Evolutionary conservation across 2,888 invertebrate species (phyloP).

Genomic region (Ischnura elegans): DNA sequence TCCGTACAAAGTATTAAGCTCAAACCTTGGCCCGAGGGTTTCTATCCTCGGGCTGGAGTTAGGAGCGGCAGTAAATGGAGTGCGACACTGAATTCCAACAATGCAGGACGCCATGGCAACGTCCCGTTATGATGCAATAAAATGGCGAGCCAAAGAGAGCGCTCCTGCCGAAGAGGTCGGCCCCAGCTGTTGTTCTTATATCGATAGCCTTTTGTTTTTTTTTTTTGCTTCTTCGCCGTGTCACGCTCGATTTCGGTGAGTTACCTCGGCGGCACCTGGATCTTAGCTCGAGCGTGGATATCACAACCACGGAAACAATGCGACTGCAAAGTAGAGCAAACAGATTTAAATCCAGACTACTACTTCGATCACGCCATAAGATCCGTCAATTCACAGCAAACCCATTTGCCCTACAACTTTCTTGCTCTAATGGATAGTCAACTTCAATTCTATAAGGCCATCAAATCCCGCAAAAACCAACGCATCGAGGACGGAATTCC

Average conservation of each 20-base stretch:
- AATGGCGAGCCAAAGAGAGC: background rate
- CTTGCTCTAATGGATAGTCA: no score
- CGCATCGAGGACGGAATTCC: no score
- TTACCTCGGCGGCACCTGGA: background rate
- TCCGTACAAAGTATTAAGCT: background rate
- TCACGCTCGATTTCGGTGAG: constrained; percentile 27
- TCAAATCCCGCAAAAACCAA: no score
- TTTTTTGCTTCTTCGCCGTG: background rate
- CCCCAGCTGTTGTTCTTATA: background rate
- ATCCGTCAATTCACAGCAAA: no score
- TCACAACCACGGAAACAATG: background rate
- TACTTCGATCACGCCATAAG: no score
- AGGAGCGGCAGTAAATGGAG: constrained; percentile 3
- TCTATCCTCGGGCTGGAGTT: background rate
- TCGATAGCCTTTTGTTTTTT: no score
- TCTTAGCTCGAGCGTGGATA: background rate
- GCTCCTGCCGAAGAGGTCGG: background rate
- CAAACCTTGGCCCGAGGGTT: background rate
- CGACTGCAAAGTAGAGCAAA: no score
- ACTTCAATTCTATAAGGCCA: no score
- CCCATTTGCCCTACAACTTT: no score
- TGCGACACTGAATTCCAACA: constrained; percentile 35
- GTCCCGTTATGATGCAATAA: constrained; percentile 30
- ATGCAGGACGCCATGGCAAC: constrained; percentile 4
- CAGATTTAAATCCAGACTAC: no score